phyloP scores from a whole-genome alignment of 92 coral and sea anemone genomes.

The Heliopora coerulea region DNA sequence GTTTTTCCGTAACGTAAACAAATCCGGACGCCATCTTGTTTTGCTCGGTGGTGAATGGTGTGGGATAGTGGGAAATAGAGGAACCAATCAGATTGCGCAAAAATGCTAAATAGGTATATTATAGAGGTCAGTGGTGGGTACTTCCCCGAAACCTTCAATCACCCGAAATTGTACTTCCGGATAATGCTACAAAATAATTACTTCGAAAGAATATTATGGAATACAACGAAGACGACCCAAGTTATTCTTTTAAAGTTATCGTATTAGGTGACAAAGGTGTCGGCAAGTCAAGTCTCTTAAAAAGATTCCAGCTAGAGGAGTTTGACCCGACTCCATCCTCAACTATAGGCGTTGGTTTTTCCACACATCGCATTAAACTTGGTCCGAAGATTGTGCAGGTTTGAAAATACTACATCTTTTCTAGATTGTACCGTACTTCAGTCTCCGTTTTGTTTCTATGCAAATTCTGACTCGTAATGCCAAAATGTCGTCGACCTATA shows the following conservation, averaged over 20 bases:
- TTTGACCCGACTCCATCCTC: slow-evolving; percentile 67
- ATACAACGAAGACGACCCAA: slow-evolving; percentile 55
- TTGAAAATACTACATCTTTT: not conserved
- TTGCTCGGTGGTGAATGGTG: too few species aligned
- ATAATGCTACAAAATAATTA: not conserved
- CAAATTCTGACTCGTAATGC: too few species aligned
- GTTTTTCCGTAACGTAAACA: too few species aligned
- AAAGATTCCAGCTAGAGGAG: slow-evolving; percentile 63
- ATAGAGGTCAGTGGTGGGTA: too few species aligned
- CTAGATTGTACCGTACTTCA: too few species aligned
- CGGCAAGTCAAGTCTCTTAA: slow-evolving; percentile 91
- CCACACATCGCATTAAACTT: slow-evolving; percentile 70
- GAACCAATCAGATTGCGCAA: too few species aligned
- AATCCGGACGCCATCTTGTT: too few species aligned
- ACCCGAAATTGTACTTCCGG: not conserved
- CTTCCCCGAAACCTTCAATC: too few species aligned
- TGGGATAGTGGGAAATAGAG: too few species aligned
- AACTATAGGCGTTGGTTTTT: slow-evolving; percentile 94
- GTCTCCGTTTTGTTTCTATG: too few species aligned
- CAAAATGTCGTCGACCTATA: too few species aligned
- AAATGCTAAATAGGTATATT: too few species aligned
- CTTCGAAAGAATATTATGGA: not conserved
- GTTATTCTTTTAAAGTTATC: slow-evolving; percentile 76
- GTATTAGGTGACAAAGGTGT: slow-evolving; percentile 83
- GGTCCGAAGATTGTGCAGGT: slow-evolving; percentile 75